phyloP scores from a whole-genome alignment of 1,140 invertebrate species.

The Drosophila melanogaster region DNA sequence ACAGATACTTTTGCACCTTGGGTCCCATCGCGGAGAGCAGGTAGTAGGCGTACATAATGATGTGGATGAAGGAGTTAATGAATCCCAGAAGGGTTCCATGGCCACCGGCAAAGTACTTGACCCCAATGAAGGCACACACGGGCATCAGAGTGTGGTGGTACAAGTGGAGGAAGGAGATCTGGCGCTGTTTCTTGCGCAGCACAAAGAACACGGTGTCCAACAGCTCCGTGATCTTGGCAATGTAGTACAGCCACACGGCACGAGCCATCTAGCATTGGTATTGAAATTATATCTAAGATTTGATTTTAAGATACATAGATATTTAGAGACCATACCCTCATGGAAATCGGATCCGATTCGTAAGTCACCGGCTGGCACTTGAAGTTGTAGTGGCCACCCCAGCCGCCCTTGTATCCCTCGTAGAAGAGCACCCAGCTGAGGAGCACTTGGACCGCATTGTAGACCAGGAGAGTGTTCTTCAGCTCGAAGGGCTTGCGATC shows the following conservation, averaged over 20 bases:
- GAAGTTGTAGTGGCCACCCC: conserved; percentile 90
- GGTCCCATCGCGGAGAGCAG: conserved; percentile 92
- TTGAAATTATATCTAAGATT: conserved; percentile 19
- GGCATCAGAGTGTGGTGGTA: conserved; percentile 91
- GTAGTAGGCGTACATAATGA: conserved; percentile 94
- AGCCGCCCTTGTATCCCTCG: conserved; percentile 88
- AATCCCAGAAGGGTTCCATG: conserved; percentile 92
- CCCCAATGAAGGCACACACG: conserved; percentile 92
- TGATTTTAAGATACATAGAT: too few relatives aligned
- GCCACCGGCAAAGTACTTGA: conserved; percentile 91
- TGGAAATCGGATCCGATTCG: conserved; percentile 89
- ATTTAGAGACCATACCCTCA: conserved; percentile 87
- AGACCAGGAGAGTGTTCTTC: conserved; percentile 90
- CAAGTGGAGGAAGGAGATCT: conserved; percentile 91
- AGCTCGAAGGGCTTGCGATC: conserved; percentile 93
- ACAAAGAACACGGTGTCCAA: conserved; percentile 93
- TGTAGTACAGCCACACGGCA: conserved; percentile 88
- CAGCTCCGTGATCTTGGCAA: conserved; percentile 88
- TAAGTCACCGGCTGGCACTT: conserved; percentile 94
- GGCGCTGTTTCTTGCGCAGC: conserved; percentile 90
- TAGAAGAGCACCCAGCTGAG: conserved; percentile 90
- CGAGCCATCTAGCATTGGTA: conserved; percentile 86
- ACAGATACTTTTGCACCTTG: conserved; percentile 92
- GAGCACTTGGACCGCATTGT: conserved; percentile 92
- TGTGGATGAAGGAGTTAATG: conserved; percentile 92